phyloP scores from a whole-genome alignment of 1,140 invertebrate genomes.

The Bombus ignitus region DNA sequence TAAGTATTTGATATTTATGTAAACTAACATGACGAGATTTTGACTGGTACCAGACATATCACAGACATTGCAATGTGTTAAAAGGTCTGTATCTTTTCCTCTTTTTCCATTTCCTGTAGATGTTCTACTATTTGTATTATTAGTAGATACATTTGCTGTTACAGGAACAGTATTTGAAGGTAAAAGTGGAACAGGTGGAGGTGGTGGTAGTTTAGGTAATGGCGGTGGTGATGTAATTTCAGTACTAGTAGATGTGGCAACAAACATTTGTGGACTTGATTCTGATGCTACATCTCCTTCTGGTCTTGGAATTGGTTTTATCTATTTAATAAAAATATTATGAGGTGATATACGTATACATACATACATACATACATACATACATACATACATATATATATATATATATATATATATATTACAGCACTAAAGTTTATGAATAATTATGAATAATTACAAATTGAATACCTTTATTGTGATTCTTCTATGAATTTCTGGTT shows the following conservation, averaged over 20 bases:
- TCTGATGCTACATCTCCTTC: conserved; percentile 86
- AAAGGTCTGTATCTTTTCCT: conserved; percentile 78
- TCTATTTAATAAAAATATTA: conserved; percentile 80
- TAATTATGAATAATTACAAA: neutral
- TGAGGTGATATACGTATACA: conserved; percentile 9
- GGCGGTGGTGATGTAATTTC: conserved; percentile 84
- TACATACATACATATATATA: no score
- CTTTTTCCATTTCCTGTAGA: conserved; percentile 69
- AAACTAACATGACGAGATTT: conserved; percentile 88
- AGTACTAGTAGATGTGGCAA: conserved; percentile 87
- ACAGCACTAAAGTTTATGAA: neutral
- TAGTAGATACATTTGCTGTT: conserved; percentile 44
- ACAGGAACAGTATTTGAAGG: conserved; percentile 22
- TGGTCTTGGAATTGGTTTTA: conserved; percentile 91
- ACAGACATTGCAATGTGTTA: conserved; percentile 88
- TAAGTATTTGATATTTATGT: conserved; percentile 19
- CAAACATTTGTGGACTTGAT: conserved; percentile 87
- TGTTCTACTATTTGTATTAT: conserved; percentile 61
- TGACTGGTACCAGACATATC: conserved; percentile 84
- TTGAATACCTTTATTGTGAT: conserved; percentile 89
- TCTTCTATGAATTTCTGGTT: conserved; percentile 85
- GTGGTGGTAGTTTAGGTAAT: conserved; percentile 80
- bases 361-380: neutral
- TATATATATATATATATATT: neutral
- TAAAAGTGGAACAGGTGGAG: conserved; percentile 72